Evolutionary conservation across 2,888 invertebrate species (phyloP).

Genomic region (Branchipolynoe longqiensis): DNA sequence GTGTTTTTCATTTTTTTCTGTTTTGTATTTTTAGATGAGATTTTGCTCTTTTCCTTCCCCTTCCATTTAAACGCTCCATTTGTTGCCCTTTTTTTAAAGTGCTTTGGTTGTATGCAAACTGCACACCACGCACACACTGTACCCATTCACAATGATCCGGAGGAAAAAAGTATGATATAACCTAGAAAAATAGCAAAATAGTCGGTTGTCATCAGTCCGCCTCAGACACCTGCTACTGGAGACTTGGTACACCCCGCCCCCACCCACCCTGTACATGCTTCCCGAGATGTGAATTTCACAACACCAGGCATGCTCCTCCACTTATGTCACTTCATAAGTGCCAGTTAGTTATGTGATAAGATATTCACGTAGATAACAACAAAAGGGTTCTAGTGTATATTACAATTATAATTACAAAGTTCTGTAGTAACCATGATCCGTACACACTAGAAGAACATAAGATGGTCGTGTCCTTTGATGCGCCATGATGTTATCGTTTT

Average conservation of each 20-base stretch:
- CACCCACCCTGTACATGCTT: slow-evolving; percentile 39
- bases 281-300: slow-evolving; percentile 7
- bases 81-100: not conserved
- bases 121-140: slow-evolving; percentile 32
- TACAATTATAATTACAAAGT: slow-evolving; percentile 56
- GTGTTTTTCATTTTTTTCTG: slow-evolving; percentile 49
- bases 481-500: slow-evolving; percentile 37
- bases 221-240: slow-evolving; percentile 7
- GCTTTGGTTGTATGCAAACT: slow-evolving; percentile 4
- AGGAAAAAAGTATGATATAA: slow-evolving; percentile 31
- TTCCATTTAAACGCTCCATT: not conserved
- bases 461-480: slow-evolving; percentile 1
- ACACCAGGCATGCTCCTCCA: not conserved
- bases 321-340: slow-evolving; percentile 21
- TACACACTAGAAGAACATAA: slow-evolving; percentile 51
- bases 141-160: slow-evolving; percentile 32
- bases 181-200: slow-evolving; percentile 56
- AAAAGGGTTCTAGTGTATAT: slow-evolving; percentile 50
- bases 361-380: slow-evolving; percentile 46
- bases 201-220: slow-evolving; percentile 46
- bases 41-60: not conserved
- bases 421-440: slow-evolving; percentile 55
- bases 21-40: slow-evolving; percentile 34
- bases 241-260: slow-evolving; percentile 21
- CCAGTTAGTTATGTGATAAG: slow-evolving; percentile 5